These are phyloP conservation scores for Lophochroa leadbeateri DNA, from an alignment of 2,113 vertebrate genomes.

Conservation along the genomic window DNA sequence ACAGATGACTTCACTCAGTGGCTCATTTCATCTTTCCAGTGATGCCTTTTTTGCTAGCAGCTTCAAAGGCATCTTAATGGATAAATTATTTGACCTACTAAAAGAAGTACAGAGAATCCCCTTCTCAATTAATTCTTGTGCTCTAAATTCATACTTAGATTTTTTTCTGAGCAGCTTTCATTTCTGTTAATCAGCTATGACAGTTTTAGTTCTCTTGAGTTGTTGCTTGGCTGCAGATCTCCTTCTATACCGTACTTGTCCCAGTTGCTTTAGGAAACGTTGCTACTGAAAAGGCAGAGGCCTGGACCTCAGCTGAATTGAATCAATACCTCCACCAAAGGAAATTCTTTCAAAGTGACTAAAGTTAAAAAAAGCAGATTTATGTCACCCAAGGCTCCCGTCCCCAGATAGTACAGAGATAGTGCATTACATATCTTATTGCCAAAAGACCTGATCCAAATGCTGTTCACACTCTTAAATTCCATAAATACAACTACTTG, in stretches of 20 bases:
- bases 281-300: background rate
- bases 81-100: constrained; percentile 67
- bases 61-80: constrained; percentile 66
- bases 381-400: background rate
- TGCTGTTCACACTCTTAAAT: background rate
- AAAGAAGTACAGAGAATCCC: constrained; percentile 65
- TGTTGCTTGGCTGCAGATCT: constrained; percentile 29
- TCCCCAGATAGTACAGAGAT: background rate
- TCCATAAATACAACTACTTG: background rate
- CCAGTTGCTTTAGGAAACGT: background rate
- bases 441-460: background rate
- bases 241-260: background rate
- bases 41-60: constrained; percentile 20
- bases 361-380: background rate
- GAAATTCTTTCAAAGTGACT: background rate
- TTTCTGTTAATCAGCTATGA: constrained; percentile 62
- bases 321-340: background rate
- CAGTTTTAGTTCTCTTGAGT: constrained; percentile 58
- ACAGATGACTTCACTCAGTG: background rate
- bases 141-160: constrained; percentile 56
- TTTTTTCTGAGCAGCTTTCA: constrained; percentile 63
- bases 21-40: constrained; percentile 14
- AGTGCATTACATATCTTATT: background rate
- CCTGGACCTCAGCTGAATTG: background rate
- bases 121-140: constrained; percentile 62